Evolutionary conservation across 2,888 invertebrate genomes (phyloP), one percentile per base, ranked within the genome.

Genomic region (Eristalis tenax): DNA sequence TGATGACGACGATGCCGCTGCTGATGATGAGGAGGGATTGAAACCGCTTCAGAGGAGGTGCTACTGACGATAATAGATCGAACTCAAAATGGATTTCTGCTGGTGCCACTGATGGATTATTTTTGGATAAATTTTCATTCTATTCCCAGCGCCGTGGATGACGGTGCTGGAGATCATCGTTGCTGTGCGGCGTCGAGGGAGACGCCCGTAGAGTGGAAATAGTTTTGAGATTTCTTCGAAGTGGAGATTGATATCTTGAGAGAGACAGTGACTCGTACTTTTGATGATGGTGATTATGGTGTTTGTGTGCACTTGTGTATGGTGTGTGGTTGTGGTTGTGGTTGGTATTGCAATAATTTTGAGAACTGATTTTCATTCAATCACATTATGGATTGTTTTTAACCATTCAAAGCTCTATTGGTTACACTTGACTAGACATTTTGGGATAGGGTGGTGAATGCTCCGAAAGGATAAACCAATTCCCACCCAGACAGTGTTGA

Each of bases 11-110:
- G 11, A 11, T 23, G 57, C 56, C 35, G 18, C n/a, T 61, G 80
- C 56, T 80, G 50, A 40, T 15, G 15, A 13, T 18, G 13, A 23
- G 26, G 40, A 59, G 75, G 38, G 38, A 22, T 5, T 18, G 64
- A 38, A 50, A 65, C 13, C 35, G 38, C 5, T 65, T 38, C 35
- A 38, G 64, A 65, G 38, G 64, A 61, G 73, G 59, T 66, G 73
- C 59, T 59, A 79, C n/a, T 65, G 65, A 79, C 79, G 71, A 18
- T 65, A 66, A 73, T 73, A 73, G 73, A 79, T 79, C 66, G 71
- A 79, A 79, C 43, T 79, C 71, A 73, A 66, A 79, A 65, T 71
- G 79, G 65, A 59, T 71, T 35, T 79, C 22, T 78, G 56, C 57
- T 78, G 56, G 22, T 65, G 57, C 65, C 43, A 64, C 11, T 50